Evolutionary conservation across 2,113 vertebrate species (phyloP), one percentile per base, ranked within the genome.

Genomic region (Atherinomorus stipes): DNA sequence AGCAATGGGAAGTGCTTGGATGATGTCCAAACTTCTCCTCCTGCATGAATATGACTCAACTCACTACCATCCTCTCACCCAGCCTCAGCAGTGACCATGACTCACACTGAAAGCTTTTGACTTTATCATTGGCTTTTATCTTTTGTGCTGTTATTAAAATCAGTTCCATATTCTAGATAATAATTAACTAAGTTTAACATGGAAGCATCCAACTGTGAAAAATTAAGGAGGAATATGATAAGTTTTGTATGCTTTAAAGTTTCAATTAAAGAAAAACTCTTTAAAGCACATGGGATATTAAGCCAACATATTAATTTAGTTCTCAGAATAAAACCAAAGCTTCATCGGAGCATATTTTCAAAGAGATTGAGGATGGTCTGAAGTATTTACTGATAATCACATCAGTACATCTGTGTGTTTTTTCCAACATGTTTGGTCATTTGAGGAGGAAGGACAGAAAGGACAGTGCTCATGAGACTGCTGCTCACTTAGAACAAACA

Each of bases 1-100:
- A 62, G 47, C n/a, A n/a, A 28, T n/a, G n/a, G 15, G 31, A 60
- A 68, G 49, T 18, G 15, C 13, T 61, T 79, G 71, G 47, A 84
- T 67, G 69, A 42, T 47, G 45, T 82, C 64, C 59, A 76, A 59
- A 74, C 26, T 37, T 40, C 67, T 71, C 40, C 40, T 68, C 31
- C 49, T 83, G 47, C 79, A 73, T 50, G 19, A 58, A 31, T 44
- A 68, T 86, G 84, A 91, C 57, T 84, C 78, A 79, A 61, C 49
- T 74, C 71, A 64, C 53, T 72, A 42, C 28, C 76, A 66, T 76
- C 54, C 54, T 60, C 56, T 81, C 69, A 60, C 67, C 64, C 37
- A 62, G 56, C 45, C 51, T 54, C 23, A 40, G 37, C 23, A 22
- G 37, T 40, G 26, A 31, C 66, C 44, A 28, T 77, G 71, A 86